Base-by-base conservation (phyloP, 2,113 vertebrate genomes). In the Pithys albifrons region DNA sequence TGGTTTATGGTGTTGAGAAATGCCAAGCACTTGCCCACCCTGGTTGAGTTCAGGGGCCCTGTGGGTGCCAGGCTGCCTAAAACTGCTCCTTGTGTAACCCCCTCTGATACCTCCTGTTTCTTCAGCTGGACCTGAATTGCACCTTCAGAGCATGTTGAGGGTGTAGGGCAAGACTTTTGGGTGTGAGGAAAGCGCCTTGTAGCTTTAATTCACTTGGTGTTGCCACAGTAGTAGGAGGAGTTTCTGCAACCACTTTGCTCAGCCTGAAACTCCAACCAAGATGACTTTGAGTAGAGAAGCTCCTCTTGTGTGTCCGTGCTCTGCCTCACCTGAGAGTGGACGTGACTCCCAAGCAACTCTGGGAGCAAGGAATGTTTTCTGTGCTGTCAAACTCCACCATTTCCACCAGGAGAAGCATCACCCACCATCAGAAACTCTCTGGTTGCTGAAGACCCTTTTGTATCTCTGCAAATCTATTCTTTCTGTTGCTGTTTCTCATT, bases 1-100 rank as follows among this genome's bases (percentile, higher is more conserved):
- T 89, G 41, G 2, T 14, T n/a, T 31, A 4, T 0, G 27, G 39
- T 9, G 29, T 37, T 86, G 83, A 74, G 76, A 61, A 88, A 51
- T 0, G 4, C 51, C 1, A 0, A 37, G 72, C 16, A 14, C 55
- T 45, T 41, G 51, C 52, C 3, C 48, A 12, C 41, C 33, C 89
- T 22, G 4, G 3, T 39, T 76, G 54, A 45, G 67, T 15, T 22
- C 75, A 18, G 58, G 9, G 17, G 48, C 33, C 12, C 5, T 3
- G 31, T 27, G 46, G 43, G 46, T 28, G 65, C 54, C 33, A 22
- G 72, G 66, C 33, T 46, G 18, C 1, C 1, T 35, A 48, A 31
- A 19, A 37, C 52, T 37, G 43, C 35, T 51, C 78, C 20, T 6
- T 37, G 10, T 1, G 0, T 43, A 76, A 52, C 48, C 4, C 15